Evolutionary conservation across 2,888 invertebrate genomes (phyloP), one percentile per base, ranked within the genome.

Genomic region (Cyaniris semiargus): DNA sequence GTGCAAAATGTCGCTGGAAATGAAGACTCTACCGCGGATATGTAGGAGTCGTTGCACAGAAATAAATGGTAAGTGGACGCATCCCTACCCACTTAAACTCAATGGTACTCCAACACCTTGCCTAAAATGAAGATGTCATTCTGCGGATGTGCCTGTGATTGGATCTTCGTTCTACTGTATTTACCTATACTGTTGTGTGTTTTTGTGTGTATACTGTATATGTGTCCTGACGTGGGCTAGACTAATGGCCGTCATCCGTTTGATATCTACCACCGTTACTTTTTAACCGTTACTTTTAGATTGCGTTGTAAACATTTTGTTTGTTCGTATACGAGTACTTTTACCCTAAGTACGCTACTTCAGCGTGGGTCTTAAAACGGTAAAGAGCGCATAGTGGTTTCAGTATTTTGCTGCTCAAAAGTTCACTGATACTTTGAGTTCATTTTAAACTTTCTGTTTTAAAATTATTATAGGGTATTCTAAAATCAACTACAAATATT

Each of bases 231-330:
- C 70, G 70, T 70, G 8, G 70, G 34, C 70, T 34, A 70, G 71
- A 71, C 31, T 71, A 38, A 71, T 71, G 38, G 38, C 38, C n/a
- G 34, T 38, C 71, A n/a, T 71, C 38, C 71, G 71, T 71, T 71
- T 71, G 71, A 71, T 71, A 71, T 38, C 71, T 70, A 7, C 70
- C 31, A 27, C 70, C 18, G 27, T 70, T 70, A 34, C 34, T 31
- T 70, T 70, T 18, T 34, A 34, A 38, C 38, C 31, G 70, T 70
- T 27, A 70, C 34, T 70, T 71, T 71, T 71, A 38, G 38, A 38
- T n/a, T 71, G 70, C 15, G 27, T 34, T 34, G 27, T 71, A 66
- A 66, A 31, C 66, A 66, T 66, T 66, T 66, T 60, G 21, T 58
- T 21, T n/a, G 53, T 53, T 18, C 53, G 53, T 18, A 53, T 18